phyloP scores from a whole-genome alignment of 53 echinoderm and acorn worm genomes.

The Astropecten irregularis region DNA sequence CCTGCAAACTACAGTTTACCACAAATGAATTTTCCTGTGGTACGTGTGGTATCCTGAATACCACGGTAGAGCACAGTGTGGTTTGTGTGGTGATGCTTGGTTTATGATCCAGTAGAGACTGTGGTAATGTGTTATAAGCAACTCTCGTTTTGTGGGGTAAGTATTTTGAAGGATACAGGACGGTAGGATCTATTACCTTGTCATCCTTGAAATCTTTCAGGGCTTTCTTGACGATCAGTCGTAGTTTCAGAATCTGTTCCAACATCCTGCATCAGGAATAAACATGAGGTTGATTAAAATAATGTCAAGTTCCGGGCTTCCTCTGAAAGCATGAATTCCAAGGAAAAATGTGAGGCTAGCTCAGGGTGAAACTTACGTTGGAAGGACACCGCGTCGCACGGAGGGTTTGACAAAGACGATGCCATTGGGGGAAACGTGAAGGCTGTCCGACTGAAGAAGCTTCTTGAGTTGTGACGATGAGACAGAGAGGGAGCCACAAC shows the following conservation, averaged over 20 bases:
- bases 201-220: conserved; percentile 90
- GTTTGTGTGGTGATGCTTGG: too few relatives aligned
- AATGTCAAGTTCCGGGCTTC: too few relatives aligned
- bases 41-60: too few relatives aligned
- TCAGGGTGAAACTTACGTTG: conserved; percentile 63
- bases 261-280: conserved; percentile 72
- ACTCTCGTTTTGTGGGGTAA: too few relatives aligned
- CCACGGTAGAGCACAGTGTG: too few relatives aligned
- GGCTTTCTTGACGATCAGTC: conserved; percentile 93
- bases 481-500: conserved; percentile 71
- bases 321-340: too few relatives aligned
- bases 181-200: conserved; percentile 63
- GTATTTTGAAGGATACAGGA: not conserved
- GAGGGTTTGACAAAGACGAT: conserved; percentile 86
- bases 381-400: conserved; percentile 85
- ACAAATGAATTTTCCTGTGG: too few relatives aligned
- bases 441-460: conserved; percentile 67
- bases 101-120: too few relatives aligned
- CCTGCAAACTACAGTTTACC: too few relatives aligned
- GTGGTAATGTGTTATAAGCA: too few relatives aligned
- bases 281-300: too few relatives aligned
- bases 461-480: conserved; percentile 68
- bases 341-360: too few relatives aligned
- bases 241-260: conserved; percentile 83
- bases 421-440: conserved; percentile 92